Conservation (phyloP, 2,888 invertebrate species). For the Dysmachus trigonus region DNA sequence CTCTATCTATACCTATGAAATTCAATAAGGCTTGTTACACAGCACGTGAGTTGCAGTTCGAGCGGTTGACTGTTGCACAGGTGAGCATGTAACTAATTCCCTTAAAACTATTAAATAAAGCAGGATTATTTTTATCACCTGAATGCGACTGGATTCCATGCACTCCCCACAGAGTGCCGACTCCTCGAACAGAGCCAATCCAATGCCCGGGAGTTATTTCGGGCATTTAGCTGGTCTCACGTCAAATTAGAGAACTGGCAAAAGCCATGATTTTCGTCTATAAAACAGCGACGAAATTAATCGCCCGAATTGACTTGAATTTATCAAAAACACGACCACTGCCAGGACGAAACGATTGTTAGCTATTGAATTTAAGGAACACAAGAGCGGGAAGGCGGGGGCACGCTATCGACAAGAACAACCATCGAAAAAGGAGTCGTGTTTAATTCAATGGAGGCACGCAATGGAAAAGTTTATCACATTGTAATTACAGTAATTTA, state of each 20-base stretch:
- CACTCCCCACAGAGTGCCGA: not conserved
- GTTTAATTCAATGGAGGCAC: conserved; percentile 35
- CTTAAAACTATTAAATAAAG: not conserved
- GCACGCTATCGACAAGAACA: not conserved
- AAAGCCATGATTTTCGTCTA: not conserved
- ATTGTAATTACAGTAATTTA: conserved; percentile 52
- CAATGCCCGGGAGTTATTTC: not conserved
- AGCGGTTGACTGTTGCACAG: not conserved
- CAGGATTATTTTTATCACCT: not conserved
- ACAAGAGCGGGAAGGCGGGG: no score
- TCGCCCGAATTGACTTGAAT: not conserved
- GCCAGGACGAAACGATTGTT: not conserved
- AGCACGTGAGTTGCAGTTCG: not conserved
- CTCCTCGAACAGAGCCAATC: no score
- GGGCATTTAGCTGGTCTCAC: not conserved
- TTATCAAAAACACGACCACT: not conserved
- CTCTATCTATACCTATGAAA: not conserved
- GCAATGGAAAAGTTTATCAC: conserved; percentile 50
- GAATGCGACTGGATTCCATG: not conserved
- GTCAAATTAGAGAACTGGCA: not conserved
- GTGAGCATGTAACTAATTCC: not conserved
- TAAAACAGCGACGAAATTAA: not conserved
- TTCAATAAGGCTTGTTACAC: not conserved
- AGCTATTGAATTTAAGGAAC: not conserved
- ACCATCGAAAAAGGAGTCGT: conserved; percentile 6